Percentiles rank a stretch among this genome's conserved stretches.
These are phyloP conservation scores for Henricia sp. DNA, from an alignment of 53 echinoderm and acorn worm genomes.

Conservation along the genomic window DNA sequence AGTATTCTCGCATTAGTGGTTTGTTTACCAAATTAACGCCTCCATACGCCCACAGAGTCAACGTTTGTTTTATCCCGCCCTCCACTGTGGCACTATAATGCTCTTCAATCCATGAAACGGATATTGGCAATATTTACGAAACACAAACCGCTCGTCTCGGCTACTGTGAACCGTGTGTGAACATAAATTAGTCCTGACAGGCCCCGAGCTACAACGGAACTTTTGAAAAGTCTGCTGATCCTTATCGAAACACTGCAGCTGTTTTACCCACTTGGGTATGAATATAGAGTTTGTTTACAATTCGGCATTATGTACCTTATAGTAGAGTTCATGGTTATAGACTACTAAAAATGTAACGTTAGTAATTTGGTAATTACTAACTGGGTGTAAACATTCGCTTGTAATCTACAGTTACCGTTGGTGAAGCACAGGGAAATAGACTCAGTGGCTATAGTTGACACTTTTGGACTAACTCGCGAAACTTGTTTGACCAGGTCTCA, in stretches of 20 bases:
- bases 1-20: no score
- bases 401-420: no score
- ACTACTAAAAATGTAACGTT: no score
- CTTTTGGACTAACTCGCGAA: no score
- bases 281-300: not conserved
- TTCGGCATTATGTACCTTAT: no score
- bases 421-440: no score
- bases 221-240: not conserved
- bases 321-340: no score
- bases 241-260: slow-evolving; percentile 31
- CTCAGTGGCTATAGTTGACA: no score
- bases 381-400: no score
- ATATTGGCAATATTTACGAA: slow-evolving; percentile 8
- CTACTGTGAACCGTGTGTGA: not conserved
- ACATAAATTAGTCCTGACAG: slow-evolving; percentile 20
- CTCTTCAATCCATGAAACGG: not conserved
- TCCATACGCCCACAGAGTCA: not conserved
- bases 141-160: not conserved
- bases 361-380: no score
- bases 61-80: not conserved
- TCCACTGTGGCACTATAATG: not conserved
- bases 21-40: not conserved
- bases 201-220: not conserved
- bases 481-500: no score
- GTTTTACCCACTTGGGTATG: not conserved